phyloP scores from a whole-genome alignment of 2,888 invertebrate genomes.

The Venustoraphidia nigricollis region DNA sequence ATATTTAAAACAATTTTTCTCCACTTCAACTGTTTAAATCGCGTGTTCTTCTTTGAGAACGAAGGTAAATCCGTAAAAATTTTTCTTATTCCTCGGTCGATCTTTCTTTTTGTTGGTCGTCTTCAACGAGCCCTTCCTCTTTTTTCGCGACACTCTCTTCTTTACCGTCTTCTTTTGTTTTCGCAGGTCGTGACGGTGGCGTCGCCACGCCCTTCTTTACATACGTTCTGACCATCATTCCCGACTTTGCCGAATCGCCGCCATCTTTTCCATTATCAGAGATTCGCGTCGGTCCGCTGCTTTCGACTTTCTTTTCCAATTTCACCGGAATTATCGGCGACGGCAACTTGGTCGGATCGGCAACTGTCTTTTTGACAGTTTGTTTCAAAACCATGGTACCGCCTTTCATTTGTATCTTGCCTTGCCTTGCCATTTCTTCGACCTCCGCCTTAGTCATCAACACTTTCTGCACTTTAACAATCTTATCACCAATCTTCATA shows the following conservation, averaged over 20 bases:
- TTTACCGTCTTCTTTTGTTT: conserved; percentile 2
- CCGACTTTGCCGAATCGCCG: conserved; percentile 4
- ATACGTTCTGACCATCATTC: conserved; percentile 6
- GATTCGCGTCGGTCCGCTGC: not conserved
- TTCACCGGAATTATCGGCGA: not conserved
- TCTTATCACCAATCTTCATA: conserved; percentile 43
- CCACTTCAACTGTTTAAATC: too few relatives aligned
- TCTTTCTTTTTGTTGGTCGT: too few relatives aligned
- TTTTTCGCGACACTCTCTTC: too few relatives aligned
- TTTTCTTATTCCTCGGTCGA: too few relatives aligned
- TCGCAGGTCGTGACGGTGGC: not conserved
- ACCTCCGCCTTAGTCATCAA: conserved; percentile 51
- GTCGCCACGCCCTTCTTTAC: conserved; percentile 5
- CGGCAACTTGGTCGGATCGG: conserved; percentile 1
- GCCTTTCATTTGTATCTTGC: conserved; percentile 44
- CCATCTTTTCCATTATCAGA: conserved; percentile 1
- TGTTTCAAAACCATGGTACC: conserved; percentile 19
- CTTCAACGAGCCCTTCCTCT: too few relatives aligned
- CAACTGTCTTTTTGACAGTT: not conserved
- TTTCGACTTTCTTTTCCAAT: not conserved
- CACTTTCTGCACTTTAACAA: conserved; percentile 48
- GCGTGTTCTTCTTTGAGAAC: too few relatives aligned
- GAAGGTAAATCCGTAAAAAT: too few relatives aligned
- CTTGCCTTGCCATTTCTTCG: conserved; percentile 47
- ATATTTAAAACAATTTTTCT: too few relatives aligned